Percentiles rank a stretch among this genome's conserved stretches.
These are phyloP conservation scores for Resseliella maxima DNA, from an alignment of 2,888 invertebrate species.

Conservation along the genomic window DNA sequence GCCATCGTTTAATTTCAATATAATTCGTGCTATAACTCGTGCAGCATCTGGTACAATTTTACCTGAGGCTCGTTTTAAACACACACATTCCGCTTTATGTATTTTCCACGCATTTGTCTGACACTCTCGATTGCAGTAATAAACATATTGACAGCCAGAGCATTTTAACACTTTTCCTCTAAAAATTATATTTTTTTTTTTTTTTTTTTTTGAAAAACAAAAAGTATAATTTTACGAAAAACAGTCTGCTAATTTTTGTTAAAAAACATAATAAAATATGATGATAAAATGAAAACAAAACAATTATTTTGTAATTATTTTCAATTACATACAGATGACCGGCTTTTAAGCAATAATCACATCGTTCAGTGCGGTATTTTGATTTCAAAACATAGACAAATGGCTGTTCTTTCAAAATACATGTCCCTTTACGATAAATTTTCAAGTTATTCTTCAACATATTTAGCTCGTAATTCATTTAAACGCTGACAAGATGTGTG, in stretches of 20 bases:
- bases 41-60: conserved; percentile 84
- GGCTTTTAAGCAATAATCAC: conserved; percentile 77
- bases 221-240: too few species aligned
- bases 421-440: conserved; percentile 25
- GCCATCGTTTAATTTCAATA: conserved; percentile 72
- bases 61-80: conserved; percentile 78
- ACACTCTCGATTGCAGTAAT: conserved; percentile 84
- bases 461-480: neutral
- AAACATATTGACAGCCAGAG: conserved; percentile 83
- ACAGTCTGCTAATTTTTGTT: too few species aligned
- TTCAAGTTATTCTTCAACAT: conserved; percentile 33
- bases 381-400: conserved; percentile 80
- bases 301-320: neutral
- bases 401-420: conserved; percentile 72
- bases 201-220: too few species aligned
- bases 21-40: conserved; percentile 80
- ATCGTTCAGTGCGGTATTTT: conserved; percentile 76
- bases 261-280: too few species aligned
- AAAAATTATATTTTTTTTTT: too few species aligned
- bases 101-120: conserved; percentile 84
- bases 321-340: neutral
- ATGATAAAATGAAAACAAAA: neutral
- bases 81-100: conserved; percentile 86
- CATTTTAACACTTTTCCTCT: conserved; percentile 82
- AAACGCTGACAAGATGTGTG: neutral